phyloP scores from a whole-genome alignment of 2,888 invertebrate species.

The Shargacucullia verbasci region DNA sequence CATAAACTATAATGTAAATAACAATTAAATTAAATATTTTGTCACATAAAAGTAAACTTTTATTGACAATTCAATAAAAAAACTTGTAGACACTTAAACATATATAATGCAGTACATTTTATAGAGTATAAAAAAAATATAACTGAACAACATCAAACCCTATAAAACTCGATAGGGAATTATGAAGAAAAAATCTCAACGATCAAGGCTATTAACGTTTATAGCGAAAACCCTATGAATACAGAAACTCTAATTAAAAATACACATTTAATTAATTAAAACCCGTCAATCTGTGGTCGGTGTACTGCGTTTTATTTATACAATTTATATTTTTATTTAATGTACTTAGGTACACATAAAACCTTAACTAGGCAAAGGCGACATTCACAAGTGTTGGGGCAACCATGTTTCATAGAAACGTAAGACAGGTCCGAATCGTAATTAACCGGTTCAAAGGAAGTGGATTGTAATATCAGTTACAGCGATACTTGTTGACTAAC shows the following conservation, averaged over 20 bases:
- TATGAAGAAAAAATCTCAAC: constrained; percentile 10
- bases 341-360: constrained; percentile 61
- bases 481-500: constrained; percentile 34
- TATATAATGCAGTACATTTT: neutral
- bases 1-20: neutral
- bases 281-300: constrained; percentile 33
- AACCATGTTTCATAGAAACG: constrained; percentile 49
- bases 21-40: constrained; percentile 2
- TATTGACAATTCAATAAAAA: constrained; percentile 1
- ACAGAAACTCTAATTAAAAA: constrained; percentile 45
- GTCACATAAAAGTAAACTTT: constrained; percentile 5
- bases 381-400: constrained; percentile 61
- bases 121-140: neutral
- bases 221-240: constrained; percentile 39
- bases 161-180: constrained; percentile 7
- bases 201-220: constrained; percentile 25
- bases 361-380: constrained; percentile 55
- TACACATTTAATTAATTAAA: constrained; percentile 36
- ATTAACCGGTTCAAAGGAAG: constrained; percentile 37
- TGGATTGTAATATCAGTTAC: constrained; percentile 37
- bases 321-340: constrained; percentile 34
- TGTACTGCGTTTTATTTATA: constrained; percentile 14
- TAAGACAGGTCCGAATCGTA: constrained; percentile 36
- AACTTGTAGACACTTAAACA: neutral
- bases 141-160: too few relatives aligned